Percentiles rank a stretch among this genome's conserved stretches.
Conservation (phyloP, 2,113 vertebrate species). For the Pitta sordida region DNA sequence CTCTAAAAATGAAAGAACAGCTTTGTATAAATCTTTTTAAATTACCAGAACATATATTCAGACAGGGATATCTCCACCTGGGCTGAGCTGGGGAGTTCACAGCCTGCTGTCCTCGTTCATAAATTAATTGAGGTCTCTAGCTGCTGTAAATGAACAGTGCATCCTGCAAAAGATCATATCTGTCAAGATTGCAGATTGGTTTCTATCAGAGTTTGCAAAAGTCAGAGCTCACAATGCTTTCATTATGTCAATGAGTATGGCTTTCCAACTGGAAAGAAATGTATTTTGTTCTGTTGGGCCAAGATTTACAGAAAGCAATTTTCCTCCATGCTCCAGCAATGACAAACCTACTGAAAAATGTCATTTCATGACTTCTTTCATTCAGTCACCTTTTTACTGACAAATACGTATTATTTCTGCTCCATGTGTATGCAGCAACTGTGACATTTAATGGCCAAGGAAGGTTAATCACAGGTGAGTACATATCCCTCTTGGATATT, state of each 20-base stretch:
- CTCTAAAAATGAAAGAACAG: constrained; percentile 75
- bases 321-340: constrained; percentile 69
- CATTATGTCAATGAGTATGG: constrained; percentile 74
- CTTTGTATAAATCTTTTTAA: constrained; percentile 77
- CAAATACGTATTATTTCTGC: constrained; percentile 67
- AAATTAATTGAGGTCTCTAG: constrained; percentile 79
- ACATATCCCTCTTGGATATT: constrained; percentile 27
- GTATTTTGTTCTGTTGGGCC: constrained; percentile 76
- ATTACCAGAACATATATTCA: constrained; percentile 77
- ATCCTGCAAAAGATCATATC: constrained; percentile 77
- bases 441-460: constrained; percentile 75
- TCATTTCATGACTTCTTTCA: constrained; percentile 74
- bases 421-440: constrained; percentile 3
- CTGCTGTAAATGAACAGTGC: constrained; percentile 67
- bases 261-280: constrained; percentile 78
- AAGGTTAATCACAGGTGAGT: constrained; percentile 66
- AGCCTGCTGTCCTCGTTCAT: constrained; percentile 68
- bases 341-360: constrained; percentile 75
- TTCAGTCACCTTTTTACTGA: constrained; percentile 67
- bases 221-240: constrained; percentile 76
- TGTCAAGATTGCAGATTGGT: constrained; percentile 78
- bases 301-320: constrained; percentile 82
- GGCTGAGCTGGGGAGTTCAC: constrained; percentile 61
- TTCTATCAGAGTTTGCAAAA: constrained; percentile 76
- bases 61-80: constrained; percentile 67